A percentile compares a stretch with the other conserved stretches of the same genome.
phyloP scores from a whole-genome alignment of 2,113 vertebrate genomes.

The Lophochroa leadbeateri region DNA sequence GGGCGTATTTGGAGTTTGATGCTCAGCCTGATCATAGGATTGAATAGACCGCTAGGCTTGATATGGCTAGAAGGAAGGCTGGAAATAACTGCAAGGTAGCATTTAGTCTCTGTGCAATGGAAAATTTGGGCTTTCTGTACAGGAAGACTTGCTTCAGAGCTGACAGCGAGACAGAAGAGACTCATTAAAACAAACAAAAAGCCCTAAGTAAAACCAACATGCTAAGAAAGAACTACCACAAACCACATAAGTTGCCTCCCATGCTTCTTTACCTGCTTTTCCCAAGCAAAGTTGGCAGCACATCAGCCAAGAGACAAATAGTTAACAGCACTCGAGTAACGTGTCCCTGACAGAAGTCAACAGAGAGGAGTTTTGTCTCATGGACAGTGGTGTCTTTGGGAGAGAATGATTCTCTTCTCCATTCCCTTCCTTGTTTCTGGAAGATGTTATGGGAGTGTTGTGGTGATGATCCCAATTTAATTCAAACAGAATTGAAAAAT shows the following conservation, averaged over 20 bases:
- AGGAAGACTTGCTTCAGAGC: not conserved
- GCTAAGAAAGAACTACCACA: not conserved
- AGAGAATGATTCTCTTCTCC: not conserved
- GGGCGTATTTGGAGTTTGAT: no score
- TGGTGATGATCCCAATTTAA: not conserved
- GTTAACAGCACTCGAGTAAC: not conserved
- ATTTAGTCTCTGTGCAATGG: not conserved
- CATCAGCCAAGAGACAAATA: not conserved
- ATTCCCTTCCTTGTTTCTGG: not conserved
- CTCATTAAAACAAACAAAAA: not conserved
- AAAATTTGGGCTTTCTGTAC: not conserved
- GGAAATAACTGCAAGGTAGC: not conserved
- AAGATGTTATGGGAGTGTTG: not conserved
- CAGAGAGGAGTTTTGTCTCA: not conserved
- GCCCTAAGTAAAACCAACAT: fast-evolving
- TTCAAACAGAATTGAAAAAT: not conserved
- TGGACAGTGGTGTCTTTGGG: not conserved
- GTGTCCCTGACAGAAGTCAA: not conserved
- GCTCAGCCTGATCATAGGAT: no score
- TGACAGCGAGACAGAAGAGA: not conserved
- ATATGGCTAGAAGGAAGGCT: no score
- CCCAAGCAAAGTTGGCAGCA: not conserved
- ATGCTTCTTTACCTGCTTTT: not conserved
- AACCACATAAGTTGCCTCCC: not conserved
- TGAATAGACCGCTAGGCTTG: no score